A percentile compares a stretch with the other conserved stretches of the same genome.
Evolutionary conservation across 1,140 invertebrate species (phyloP).

Genomic region (Acromyrmex echinatior): DNA sequence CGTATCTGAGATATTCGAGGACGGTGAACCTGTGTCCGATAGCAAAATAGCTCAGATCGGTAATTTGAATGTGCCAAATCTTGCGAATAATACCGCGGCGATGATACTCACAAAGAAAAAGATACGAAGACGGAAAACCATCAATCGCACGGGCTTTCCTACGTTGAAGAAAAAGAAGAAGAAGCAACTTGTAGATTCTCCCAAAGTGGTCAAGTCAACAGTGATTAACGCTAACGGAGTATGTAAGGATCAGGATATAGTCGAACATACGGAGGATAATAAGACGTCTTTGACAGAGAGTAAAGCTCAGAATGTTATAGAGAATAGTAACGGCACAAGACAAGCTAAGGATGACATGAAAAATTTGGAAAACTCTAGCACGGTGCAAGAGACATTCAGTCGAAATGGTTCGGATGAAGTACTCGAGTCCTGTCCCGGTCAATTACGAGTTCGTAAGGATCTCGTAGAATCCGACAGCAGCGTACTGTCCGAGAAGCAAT

Average conservation of each 20-base stretch:
- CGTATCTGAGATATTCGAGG: slow-evolving; percentile 31
- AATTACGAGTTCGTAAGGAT: slow-evolving; percentile 81
- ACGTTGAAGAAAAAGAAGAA: slow-evolving; percentile 95
- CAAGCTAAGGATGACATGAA: not conserved
- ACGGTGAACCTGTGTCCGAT: slow-evolving; percentile 39
- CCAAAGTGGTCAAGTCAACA: slow-evolving; percentile 19
- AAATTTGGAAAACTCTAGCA: slow-evolving; percentile 36
- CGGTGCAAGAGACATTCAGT: slow-evolving; percentile 35
- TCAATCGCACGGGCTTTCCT: slow-evolving; percentile 95
- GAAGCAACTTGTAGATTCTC: slow-evolving; percentile 85
- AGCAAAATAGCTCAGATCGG: slow-evolving; percentile 52
- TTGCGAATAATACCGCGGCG: slow-evolving; percentile 64
- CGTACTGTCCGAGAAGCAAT: slow-evolving; percentile 78
- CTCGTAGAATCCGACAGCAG: slow-evolving; percentile 80
- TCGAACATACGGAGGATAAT: slow-evolving; percentile 65
- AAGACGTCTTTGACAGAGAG: slow-evolving; percentile 39
- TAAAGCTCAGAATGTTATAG: not conserved
- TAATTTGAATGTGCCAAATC: slow-evolving; percentile 67
- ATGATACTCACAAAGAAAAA: slow-evolving; percentile 88
- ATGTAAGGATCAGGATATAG: slow-evolving; percentile 43
- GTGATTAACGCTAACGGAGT: not conserved
- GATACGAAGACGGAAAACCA: slow-evolving; percentile 91
- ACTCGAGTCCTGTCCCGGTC: slow-evolving; percentile 69
- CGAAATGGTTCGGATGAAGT: slow-evolving; percentile 69
- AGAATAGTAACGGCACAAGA: not conserved